These are phyloP conservation scores for Molorchus minor DNA, from an alignment of 2,888 invertebrate species.

Conservation along the genomic window DNA sequence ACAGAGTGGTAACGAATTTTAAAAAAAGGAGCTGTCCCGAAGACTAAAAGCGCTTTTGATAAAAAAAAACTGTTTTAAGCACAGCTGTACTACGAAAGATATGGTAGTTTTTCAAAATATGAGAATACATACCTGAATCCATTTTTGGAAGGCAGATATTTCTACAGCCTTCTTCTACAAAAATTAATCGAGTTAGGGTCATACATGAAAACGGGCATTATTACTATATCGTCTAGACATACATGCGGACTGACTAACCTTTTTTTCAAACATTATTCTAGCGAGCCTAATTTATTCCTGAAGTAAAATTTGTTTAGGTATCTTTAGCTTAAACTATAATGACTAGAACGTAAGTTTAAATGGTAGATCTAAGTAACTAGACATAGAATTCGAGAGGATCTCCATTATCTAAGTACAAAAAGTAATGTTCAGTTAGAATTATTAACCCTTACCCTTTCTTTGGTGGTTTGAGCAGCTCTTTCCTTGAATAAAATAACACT, in stretches of 20 bases:
- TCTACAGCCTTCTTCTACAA: conserved; percentile 50
- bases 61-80: too few species aligned
- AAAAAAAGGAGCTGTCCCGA: too few species aligned
- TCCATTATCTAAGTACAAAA: conserved; percentile 12
- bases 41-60: too few species aligned
- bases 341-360: neutral
- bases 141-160: conserved; percentile 51
- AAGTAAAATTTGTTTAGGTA: conserved; percentile 10
- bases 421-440: conserved; percentile 12
- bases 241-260: conserved; percentile 49
- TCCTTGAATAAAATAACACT: conserved; percentile 60
- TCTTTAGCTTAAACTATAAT: neutral
- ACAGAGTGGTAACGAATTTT: too few species aligned
- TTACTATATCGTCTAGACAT: conserved; percentile 21
- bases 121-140: conserved; percentile 55
- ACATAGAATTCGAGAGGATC: neutral
- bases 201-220: conserved; percentile 6
- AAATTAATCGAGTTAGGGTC: conserved; percentile 34
- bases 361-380: neutral
- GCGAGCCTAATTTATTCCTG: conserved; percentile 28
- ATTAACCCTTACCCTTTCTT: conserved; percentile 61
- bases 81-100: too few species aligned
- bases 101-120: conserved; percentile 42
- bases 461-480: conserved; percentile 60
- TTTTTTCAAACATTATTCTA: conserved; percentile 23